A percentile compares a stretch with the other conserved stretches of the same genome.
Conservation (phyloP, 2,888 invertebrate genomes). For the Melanophora roralis region DNA sequence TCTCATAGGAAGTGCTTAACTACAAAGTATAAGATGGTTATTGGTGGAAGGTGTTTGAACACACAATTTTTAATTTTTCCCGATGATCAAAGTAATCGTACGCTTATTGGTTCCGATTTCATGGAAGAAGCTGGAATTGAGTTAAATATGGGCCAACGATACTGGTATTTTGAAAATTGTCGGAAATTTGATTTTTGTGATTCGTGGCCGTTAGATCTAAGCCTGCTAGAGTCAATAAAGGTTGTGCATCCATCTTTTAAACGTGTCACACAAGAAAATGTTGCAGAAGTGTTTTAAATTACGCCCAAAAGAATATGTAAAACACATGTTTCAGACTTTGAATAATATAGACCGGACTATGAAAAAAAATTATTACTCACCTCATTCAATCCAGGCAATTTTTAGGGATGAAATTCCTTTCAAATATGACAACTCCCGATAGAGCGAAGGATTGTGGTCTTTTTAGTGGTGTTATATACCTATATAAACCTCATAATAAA, state of each 20-base stretch:
- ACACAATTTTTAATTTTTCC: no score
- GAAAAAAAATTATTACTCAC: constrained; percentile 33
- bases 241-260: background rate
- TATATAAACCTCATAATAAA: background rate
- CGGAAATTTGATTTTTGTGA: constrained; percentile 47
- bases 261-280: background rate
- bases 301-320: constrained; percentile 16
- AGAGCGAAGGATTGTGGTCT: background rate
- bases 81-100: no score
- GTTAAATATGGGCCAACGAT: no score
- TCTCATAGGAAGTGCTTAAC: no score
- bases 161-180: no score
- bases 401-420: constrained; percentile 35
- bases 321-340: constrained; percentile 29
- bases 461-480: no score
- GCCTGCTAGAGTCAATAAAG: constrained; percentile 14
- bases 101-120: no score
- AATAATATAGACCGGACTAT: constrained; percentile 26
- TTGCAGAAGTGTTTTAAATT: background rate
- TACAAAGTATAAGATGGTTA: no score
- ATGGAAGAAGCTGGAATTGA: no score
- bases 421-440: constrained; percentile 31
- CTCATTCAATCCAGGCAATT: constrained; percentile 40
- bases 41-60: no score
- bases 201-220: constrained; percentile 24